Percentiles rank a stretch among this genome's conserved stretches.
phyloP scores from a whole-genome alignment of 2,113 vertebrate species.

The Motacilla tschutschensis region DNA sequence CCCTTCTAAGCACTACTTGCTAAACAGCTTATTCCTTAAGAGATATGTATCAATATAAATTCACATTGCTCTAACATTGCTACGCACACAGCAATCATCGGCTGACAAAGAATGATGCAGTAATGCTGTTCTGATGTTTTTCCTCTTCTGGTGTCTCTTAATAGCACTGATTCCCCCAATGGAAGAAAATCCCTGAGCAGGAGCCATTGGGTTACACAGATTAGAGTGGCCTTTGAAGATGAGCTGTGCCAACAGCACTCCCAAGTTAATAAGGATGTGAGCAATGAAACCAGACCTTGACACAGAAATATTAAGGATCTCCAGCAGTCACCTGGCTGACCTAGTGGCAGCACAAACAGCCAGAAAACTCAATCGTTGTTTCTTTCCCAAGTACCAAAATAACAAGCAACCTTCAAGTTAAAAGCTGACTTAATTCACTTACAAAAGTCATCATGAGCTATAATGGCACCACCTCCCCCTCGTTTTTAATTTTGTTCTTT shows the following conservation, averaged over 20 bases:
- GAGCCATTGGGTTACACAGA: neutral
- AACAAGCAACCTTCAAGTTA: neutral
- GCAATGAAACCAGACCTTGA: neutral
- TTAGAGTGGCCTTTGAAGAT: neutral
- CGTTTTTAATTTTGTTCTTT: conserved; percentile 51
- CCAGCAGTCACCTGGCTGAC: neutral
- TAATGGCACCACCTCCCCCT: neutral
- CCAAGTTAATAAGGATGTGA: neutral
- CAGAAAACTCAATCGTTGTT: neutral
- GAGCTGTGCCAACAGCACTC: neutral
- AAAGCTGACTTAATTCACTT: conserved; percentile 11
- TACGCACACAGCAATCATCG: accelerated
- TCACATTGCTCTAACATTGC: neutral
- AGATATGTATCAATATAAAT: neutral
- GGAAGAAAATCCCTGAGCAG: neutral
- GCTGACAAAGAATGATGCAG: neutral
- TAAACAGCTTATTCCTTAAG: neutral
- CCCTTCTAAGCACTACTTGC: neutral
- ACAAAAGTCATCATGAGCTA: neutral
- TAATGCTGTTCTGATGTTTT: neutral
- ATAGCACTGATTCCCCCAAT: neutral
- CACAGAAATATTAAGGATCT: neutral
- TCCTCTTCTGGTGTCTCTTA: neutral
- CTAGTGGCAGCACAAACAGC: neutral
- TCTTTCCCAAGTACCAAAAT: neutral